Percentiles rank a stretch among this genome's conserved stretches.
Conservation (phyloP, 1,140 invertebrate species). For the Aphidius gifuensis region DNA sequence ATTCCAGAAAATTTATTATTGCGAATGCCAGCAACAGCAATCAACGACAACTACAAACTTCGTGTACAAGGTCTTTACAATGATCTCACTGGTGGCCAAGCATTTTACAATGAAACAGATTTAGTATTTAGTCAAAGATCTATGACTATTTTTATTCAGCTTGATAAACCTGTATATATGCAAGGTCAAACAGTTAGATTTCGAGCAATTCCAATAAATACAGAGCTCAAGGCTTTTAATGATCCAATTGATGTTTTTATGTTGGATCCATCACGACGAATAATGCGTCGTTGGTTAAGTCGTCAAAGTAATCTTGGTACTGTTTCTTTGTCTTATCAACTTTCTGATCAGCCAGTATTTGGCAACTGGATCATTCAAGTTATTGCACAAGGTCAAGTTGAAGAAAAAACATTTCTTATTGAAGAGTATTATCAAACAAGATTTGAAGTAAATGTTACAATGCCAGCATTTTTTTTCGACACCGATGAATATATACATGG, state of each 20-base stretch:
- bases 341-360: conserved; percentile 88
- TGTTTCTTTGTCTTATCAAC: conserved; percentile 83
- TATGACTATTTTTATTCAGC: conserved; percentile 93
- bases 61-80: conserved; percentile 86
- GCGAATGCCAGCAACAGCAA: conserved; percentile 77
- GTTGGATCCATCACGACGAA: conserved; percentile 78
- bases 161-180: conserved; percentile 93
- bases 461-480: conserved; percentile 89
- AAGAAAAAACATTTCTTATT: conserved; percentile 81
- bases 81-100: conserved; percentile 76
- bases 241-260: conserved; percentile 87
- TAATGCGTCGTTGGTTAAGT: conserved; percentile 88
- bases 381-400: conserved; percentile 81
- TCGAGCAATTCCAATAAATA: conserved; percentile 85
- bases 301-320: conserved; percentile 86
- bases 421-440: conserved; percentile 94
- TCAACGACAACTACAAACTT: conserved; percentile 78
- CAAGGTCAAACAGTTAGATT: conserved; percentile 87
- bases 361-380: conserved; percentile 90
- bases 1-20: conserved; percentile 81
- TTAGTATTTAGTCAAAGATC: conserved; percentile 81
- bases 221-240: conserved; percentile 81
- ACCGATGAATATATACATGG: conserved; percentile 80
- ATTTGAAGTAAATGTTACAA: conserved; percentile 92
- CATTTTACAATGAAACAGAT: conserved; percentile 79